Evolutionary conservation across 2,797 vertebrate species (phyloP).

Genomic region (Acrossocheilus fasciatus): DNA sequence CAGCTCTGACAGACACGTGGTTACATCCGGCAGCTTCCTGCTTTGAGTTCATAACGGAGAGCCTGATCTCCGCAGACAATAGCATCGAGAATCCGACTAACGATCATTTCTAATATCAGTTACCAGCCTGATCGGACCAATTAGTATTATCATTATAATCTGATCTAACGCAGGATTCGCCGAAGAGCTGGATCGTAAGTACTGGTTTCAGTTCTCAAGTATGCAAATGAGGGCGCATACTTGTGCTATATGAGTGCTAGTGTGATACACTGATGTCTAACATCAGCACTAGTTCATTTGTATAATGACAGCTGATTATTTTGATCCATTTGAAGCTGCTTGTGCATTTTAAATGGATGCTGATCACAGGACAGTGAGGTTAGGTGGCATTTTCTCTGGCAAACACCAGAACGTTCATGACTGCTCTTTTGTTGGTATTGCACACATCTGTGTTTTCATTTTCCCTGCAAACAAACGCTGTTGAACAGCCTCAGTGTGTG

Average conservation of each 20-base stretch:
- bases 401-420: not conserved
- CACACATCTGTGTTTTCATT: constrained; percentile 9
- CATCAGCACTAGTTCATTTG: not conserved
- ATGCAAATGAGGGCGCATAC: not conserved
- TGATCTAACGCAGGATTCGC: not conserved
- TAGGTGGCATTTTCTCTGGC: not conserved
- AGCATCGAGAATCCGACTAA: not conserved
- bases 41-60: constrained; percentile 19
- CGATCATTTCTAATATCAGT: not conserved
- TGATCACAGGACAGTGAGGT: not conserved
- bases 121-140: not conserved
- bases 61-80: not conserved
- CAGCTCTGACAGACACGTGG: constrained; percentile 32
- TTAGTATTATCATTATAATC: not conserved
- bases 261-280: too few relatives aligned
- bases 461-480: constrained; percentile 9
- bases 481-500: not conserved
- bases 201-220: not conserved
- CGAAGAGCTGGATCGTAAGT: constrained; percentile 13
- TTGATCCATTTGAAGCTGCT: not conserved
- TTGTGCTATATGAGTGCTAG: too few relatives aligned
- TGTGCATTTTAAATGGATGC: not conserved
- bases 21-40: constrained; percentile 30
- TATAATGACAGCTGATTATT: not conserved
- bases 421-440: constrained; percentile 13